A percentile compares a stretch with the other conserved stretches of the same genome.
Conservation (phyloP, 2,113 vertebrate genomes). For the Chitala chitala region DNA sequence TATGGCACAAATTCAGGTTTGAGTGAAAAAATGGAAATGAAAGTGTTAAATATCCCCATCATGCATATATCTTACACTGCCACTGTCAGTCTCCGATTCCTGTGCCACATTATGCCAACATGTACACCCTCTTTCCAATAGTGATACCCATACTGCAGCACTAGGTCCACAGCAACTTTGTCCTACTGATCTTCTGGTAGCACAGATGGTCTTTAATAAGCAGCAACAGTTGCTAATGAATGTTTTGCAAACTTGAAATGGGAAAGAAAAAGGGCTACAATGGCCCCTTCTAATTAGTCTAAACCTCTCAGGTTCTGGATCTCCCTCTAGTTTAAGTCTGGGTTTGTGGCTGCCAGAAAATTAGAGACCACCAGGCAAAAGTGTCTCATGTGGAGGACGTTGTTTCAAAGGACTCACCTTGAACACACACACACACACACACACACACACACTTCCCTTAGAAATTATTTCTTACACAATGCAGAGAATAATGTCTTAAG, state of each 20-base stretch:
- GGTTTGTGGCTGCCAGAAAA: slow-evolving; percentile 15
- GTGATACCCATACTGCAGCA: background rate
- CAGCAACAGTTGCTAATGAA: slow-evolving; percentile 19
- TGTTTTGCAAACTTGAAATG: slow-evolving; percentile 17
- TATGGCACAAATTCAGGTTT: too few relatives aligned
- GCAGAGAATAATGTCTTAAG: background rate
- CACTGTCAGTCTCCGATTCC: too few relatives aligned
- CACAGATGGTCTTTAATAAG: slow-evolving; percentile 20
- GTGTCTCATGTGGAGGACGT: background rate
- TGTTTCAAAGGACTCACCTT: slow-evolving; percentile 2
- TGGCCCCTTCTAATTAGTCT: slow-evolving; percentile 10
- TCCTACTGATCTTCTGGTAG: background rate
- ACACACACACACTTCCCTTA: background rate
- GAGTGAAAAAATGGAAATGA: too few relatives aligned
- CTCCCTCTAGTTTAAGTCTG: background rate
- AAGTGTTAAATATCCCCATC: too few relatives aligned
- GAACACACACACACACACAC: slow-evolving; percentile 2
- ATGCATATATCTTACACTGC: too few relatives aligned
- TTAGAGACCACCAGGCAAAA: slow-evolving; percentile 11
- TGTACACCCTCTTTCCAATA: background rate
- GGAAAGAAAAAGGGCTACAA: background rate
- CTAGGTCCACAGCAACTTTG: background rate
- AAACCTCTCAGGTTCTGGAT: background rate
- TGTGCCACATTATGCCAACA: background rate
- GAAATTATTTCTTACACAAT: background rate